Conservation (phyloP, 2,797 vertebrate species). For the Notolabrus celidotus region DNA sequence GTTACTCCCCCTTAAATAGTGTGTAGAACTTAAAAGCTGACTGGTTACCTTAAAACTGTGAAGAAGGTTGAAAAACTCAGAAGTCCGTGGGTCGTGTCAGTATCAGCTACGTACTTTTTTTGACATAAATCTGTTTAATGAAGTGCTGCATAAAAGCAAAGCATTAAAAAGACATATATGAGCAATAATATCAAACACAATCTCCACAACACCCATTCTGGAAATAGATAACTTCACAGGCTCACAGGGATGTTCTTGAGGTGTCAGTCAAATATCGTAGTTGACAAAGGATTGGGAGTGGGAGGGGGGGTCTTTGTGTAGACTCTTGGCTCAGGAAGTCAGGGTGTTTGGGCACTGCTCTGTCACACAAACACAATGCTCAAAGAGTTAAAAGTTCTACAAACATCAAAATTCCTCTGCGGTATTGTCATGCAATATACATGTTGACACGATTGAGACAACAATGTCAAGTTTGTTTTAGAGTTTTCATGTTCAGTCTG, state of each 20-base stretch:
- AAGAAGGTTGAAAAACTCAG: conserved; percentile 27
- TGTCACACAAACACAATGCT: conserved; percentile 83
- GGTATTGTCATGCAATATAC: conserved; percentile 89
- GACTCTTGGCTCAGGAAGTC: conserved; percentile 71
- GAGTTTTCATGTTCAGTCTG: conserved; percentile 73
- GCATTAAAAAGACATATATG: conserved; percentile 77
- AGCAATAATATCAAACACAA: conserved; percentile 78
- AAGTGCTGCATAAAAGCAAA: conserved; percentile 77
- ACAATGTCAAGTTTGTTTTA: conserved; percentile 69
- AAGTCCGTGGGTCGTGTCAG: conserved; percentile 22
- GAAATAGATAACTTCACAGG: conserved; percentile 67
- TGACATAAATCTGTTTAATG: conserved; percentile 74
- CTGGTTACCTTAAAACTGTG: conserved; percentile 2
- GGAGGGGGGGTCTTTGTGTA: conserved; percentile 37
- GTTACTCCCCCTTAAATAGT: conserved; percentile 3
- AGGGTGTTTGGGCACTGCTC: conserved; percentile 62
- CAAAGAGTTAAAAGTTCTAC: conserved; percentile 80
- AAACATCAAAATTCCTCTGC: conserved; percentile 85
- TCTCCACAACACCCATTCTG: conserved; percentile 77
- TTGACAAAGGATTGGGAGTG: conserved; percentile 9
- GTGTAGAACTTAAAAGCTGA: neutral
- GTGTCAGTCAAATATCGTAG: conserved; percentile 61
- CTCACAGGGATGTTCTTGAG: conserved; percentile 54
- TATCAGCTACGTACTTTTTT: conserved; percentile 37
- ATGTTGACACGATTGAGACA: conserved; percentile 82